Evolutionary conservation across 2,797 vertebrate genomes (phyloP).

Genomic region (Silurus aristotelis): DNA sequence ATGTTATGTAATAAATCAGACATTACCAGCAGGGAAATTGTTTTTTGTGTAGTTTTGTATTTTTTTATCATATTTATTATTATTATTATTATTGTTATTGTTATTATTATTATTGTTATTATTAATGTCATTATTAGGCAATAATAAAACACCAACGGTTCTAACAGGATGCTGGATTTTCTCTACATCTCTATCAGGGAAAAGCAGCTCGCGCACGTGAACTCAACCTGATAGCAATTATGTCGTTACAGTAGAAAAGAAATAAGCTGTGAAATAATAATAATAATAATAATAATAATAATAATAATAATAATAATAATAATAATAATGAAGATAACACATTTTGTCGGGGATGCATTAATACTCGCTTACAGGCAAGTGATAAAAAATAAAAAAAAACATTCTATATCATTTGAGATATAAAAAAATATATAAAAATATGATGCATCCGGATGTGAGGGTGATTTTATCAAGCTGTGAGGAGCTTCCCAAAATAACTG

Average conservation of each 20-base stretch:
- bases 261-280: neutral
- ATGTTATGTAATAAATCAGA: neutral
- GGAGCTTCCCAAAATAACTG: neutral
- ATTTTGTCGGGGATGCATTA: neutral
- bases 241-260: neutral
- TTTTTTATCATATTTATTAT: neutral
- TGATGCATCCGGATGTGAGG: neutral
- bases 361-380: neutral
- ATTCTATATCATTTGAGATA: neutral
- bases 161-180: neutral
- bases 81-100: neutral
- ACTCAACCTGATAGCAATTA: neutral
- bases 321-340: too few relatives aligned
- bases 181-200: neutral
- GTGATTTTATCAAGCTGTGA: neutral
- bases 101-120: neutral
- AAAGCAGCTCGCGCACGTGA: neutral
- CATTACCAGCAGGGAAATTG: too few relatives aligned
- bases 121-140: too few relatives aligned
- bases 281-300: fast-evolving
- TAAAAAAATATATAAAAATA: too few relatives aligned
- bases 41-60: too few relatives aligned
- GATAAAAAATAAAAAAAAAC: too few relatives aligned
- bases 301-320: neutral
- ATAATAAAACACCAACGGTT: neutral